Base-by-base conservation (phyloP, 2,888 invertebrate genomes). In the Eilema caniola region DNA sequence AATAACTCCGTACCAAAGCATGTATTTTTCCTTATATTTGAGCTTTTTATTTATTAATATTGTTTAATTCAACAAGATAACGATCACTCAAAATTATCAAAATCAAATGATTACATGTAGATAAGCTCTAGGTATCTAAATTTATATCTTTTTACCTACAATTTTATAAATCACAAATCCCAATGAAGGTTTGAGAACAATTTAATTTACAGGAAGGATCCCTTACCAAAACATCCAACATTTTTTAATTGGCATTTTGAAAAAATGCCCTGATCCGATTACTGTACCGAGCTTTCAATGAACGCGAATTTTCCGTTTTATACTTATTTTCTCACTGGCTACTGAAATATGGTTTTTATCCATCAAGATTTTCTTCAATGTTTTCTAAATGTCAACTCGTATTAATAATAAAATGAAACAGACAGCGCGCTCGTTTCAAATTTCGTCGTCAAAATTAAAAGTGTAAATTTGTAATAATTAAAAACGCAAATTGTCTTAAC, bases 191-290 rank as follows among this genome's bases (percentile, higher is more conserved):
- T 72, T 71, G 66, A 77, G 74, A 80, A 74, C 88, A 89, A 93
- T 93, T 91, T 91, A 91, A 92, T 90, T 90, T 86, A n/a, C n/a
- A n/a, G n/a, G n/a, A n/a, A 85, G 28, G 28, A 86, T 89, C 86
- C 87, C 85, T 85, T 86, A 88, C 88, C 87, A 88, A 85, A 81
- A 83, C 88, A 82, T 84, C 88, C 85, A 85, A 85, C 85, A 85
- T 90, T 92, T 90, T 33, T 92, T 95, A 95, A 94, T 94, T 94
- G 94, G 93, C 90, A 86, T 86, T 85, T 87, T 93, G 94, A 94
- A 94, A 93, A 94, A 94, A 93, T 85, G 81, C 77, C 84, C 82
- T 87, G 87, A 90, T 94, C 92, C 85, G 86, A 86, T 93, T 93
- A 91, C 93, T 82, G 81, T 76, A 83, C 83, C 79, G 83, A 86